Conservation (phyloP, 2,888 invertebrate genomes). For the Lepidonotus clava region DNA sequence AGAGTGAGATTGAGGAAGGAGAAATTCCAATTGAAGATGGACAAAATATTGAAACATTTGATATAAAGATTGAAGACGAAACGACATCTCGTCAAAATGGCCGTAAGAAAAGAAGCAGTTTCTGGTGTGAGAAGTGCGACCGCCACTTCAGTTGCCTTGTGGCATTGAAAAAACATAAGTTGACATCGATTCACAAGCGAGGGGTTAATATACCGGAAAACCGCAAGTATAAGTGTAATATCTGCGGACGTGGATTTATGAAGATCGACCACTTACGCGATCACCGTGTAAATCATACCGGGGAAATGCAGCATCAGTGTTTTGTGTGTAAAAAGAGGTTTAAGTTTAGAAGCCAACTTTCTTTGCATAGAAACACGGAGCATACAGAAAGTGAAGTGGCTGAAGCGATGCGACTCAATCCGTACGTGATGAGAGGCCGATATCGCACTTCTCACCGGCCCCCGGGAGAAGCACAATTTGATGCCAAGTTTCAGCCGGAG, state of each 20-base stretch:
- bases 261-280: constrained; percentile 31
- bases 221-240: background rate
- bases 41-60: too few relatives aligned
- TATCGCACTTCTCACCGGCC: background rate
- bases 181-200: background rate
- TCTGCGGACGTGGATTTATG: constrained; percentile 26
- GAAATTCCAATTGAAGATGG: too few relatives aligned
- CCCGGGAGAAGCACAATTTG: background rate
- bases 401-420: background rate
- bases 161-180: constrained; percentile 16
- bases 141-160: background rate
- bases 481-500: constrained; percentile 18
- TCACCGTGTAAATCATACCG: constrained; percentile 1
- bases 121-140: background rate
- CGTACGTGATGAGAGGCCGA: background rate
- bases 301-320: background rate
- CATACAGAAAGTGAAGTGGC: background rate
- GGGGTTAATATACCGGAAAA: background rate
- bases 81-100: too few relatives aligned
- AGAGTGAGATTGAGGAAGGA: too few relatives aligned
- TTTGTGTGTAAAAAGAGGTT: constrained; percentile 15
- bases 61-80: too few relatives aligned
- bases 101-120: background rate
- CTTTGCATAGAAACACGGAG: background rate
- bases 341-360: constrained; percentile 32